phyloP scores from a whole-genome alignment of 2,797 vertebrate species.

The Novumbra hubbsi region DNA sequence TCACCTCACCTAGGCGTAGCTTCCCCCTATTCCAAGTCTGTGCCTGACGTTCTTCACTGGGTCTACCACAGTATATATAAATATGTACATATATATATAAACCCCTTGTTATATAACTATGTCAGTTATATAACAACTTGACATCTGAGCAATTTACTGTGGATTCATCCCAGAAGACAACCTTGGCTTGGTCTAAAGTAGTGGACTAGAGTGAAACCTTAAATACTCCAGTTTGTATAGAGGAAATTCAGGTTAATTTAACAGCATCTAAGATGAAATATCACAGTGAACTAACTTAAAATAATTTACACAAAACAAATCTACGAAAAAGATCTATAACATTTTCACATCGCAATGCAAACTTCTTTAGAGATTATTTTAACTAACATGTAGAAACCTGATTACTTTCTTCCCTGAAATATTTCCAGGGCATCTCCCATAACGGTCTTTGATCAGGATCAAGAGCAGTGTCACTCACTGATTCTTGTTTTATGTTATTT shows the following conservation, averaged over 20 bases:
- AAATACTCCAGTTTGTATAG: background rate
- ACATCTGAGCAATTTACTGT: too few species aligned
- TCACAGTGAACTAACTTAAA: background rate
- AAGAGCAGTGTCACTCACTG: background rate
- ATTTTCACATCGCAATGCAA: background rate
- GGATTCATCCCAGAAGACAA: too few species aligned
- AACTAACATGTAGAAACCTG: slow-evolving; percentile 1
- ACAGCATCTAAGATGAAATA: background rate
- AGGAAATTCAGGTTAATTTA: background rate
- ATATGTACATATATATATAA: too few species aligned
- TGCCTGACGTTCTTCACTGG: too few species aligned
- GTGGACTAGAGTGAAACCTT: too few species aligned
- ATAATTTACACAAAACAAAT: background rate
- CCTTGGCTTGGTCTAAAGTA: too few species aligned
- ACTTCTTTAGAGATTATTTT: background rate
- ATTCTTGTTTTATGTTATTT: background rate
- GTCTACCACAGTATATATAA: too few species aligned
- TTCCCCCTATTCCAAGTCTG: too few species aligned
- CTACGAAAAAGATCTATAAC: background rate
- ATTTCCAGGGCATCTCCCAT: background rate
- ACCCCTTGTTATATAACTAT: too few species aligned
- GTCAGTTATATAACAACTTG: too few species aligned
- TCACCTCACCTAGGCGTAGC: too few species aligned
- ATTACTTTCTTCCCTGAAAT: background rate
- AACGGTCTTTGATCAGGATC: background rate